Evolutionary conservation across 2,113 vertebrate species (phyloP).

Genomic region (Elephantulus edwardii): DNA sequence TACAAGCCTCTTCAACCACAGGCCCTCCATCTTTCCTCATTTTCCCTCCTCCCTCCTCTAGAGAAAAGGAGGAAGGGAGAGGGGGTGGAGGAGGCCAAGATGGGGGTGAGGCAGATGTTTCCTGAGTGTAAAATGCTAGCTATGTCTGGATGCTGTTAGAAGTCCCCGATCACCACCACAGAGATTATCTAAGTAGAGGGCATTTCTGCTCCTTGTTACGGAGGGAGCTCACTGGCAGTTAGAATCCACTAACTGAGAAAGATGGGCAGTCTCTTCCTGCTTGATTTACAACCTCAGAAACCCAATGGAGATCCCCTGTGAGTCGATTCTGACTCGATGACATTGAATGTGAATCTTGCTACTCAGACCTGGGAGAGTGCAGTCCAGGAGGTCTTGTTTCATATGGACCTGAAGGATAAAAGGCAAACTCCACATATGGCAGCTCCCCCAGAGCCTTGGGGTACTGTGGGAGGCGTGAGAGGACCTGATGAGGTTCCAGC

Average conservation of each 20-base stretch:
- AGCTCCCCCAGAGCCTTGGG: not conserved
- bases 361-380: not conserved
- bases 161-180: not conserved
- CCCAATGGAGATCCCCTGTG: no score
- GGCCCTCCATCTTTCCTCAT: not conserved
- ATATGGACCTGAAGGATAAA: not conserved
- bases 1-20: not conserved
- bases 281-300: no score
- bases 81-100: no score
- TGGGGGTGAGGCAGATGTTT: not conserved
- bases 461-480: not conserved
- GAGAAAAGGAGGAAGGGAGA: not conserved
- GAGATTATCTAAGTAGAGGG: not conserved
- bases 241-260: no score
- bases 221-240: no score
- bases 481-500: accelerated
- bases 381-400: not conserved
- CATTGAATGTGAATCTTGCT: no score
- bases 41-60: not conserved
- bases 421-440: not conserved
- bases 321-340: no score
- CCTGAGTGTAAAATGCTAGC: not conserved
- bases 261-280: no score
- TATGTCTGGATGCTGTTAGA: not conserved
- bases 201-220: not conserved